phyloP scores from a whole-genome alignment of 2,888 invertebrate species.

The Synergus itoensis region DNA sequence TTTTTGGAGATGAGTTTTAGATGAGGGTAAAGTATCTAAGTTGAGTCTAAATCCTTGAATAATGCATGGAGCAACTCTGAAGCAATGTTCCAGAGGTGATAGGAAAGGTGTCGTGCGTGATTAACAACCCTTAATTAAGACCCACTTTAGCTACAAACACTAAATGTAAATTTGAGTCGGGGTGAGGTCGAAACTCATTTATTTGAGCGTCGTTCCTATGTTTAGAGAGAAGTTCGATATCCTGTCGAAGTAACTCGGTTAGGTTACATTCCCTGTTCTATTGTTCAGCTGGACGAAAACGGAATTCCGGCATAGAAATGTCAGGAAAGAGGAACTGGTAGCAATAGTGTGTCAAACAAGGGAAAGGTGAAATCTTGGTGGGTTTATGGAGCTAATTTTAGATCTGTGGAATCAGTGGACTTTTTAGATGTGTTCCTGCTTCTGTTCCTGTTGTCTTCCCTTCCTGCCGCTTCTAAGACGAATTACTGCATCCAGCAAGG shows the following conservation, averaged over 20 bases:
- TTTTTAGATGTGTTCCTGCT: not conserved
- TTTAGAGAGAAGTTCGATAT: not conserved
- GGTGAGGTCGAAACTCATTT: slow-evolving; percentile 5
- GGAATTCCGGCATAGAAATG: not conserved
- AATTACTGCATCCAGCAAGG: not conserved
- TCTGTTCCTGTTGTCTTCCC: not conserved
- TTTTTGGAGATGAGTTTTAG: not conserved
- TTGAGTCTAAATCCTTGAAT: not conserved
- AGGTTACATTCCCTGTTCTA: not conserved
- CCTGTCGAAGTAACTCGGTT: not conserved
- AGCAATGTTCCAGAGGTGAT: not conserved
- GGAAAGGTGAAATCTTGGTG: not conserved
- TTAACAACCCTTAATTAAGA: slow-evolving; percentile 51
- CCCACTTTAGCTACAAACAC: not conserved
- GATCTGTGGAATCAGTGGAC: too few relatives aligned
- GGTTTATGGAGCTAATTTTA: not conserved
- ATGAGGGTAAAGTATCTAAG: not conserved
- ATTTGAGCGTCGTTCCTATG: not conserved
- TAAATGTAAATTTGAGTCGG: not conserved
- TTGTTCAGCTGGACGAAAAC: not conserved
- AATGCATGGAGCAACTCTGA: not conserved
- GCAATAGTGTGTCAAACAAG: not conserved
- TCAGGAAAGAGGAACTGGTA: not conserved
- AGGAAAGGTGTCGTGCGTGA: slow-evolving; percentile 28
- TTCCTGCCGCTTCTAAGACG: not conserved